Evolutionary conservation across 2,113 vertebrate genomes (phyloP), one percentile per base, ranked within the genome.

Genomic region (Brienomyrus longianalis): DNA sequence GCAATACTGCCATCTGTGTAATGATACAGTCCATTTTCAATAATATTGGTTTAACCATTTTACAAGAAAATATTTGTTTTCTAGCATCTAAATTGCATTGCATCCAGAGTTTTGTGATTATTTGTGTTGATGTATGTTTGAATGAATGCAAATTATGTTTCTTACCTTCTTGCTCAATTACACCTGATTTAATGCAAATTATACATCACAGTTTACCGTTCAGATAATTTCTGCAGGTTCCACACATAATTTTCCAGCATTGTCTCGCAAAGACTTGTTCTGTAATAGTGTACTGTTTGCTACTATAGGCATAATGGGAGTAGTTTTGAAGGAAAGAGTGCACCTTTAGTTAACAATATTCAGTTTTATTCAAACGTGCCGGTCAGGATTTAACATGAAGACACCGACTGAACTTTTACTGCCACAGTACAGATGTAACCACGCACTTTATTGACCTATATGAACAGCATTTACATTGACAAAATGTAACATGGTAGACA

Each of bases 111-210:
- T 80, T 43, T 43, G 35, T 43, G 74, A 80, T 80, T 43, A 80
- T 80, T 80, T 80, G 74, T 80, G 35, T 43, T 80, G 35, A 80
- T 80, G 35, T 80, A 80, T 43, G 39, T 80, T 80, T 80, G 74
- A 43, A 80, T 80, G 35, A 80, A 43, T 80, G 74, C 31, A 19
- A 80, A 80, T 80, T 80, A 19, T 80, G 74, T 2, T 43, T 80
- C 74, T 80, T 80, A 80, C 74, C 74, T 43, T 80, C 74, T 80
- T 80, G 74, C 74, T 80, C 35, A 80, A 80, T 80, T 80, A 80
- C 35, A 80, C 35, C 74, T 80, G 74, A 80, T 80, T 80, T 80
- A 43, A 80, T 80, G 74, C 74, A 80, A 80, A 80, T 80, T 80
- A 80, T 80, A 80, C 74, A 43, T 39, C 74, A 80, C 15, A 43